These are phyloP conservation scores for Cyclargus thomasi DNA, from an alignment of 1,140 invertebrate species.

Conservation along the genomic window DNA sequence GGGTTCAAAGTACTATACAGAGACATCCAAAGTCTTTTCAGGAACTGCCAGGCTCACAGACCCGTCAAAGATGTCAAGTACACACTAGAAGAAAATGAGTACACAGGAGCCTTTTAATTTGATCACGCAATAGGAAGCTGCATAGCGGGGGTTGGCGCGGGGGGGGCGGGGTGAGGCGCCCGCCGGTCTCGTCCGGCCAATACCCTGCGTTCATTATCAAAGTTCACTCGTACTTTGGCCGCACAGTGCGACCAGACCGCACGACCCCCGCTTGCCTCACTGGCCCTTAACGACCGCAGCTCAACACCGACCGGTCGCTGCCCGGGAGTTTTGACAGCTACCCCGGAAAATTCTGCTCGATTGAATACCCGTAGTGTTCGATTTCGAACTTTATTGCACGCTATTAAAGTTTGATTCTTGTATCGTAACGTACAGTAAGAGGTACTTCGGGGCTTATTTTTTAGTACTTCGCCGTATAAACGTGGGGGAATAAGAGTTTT, in stretches of 20 bases:
- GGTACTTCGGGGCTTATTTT: conserved; percentile 5
- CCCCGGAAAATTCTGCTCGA: conserved; percentile 48
- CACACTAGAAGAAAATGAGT: not conserved
- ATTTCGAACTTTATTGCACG: conserved; percentile 23
- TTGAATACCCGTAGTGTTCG: conserved; percentile 28
- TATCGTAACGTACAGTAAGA: not conserved
- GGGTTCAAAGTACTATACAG: too few species aligned
- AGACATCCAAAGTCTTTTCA: not conserved
- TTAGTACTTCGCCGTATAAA: conserved; percentile 3
- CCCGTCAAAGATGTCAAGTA: not conserved
- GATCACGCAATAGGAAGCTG: conserved; percentile 33
- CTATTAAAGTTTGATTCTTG: not conserved
- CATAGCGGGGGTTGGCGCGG: conserved; percentile 41
- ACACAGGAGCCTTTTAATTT: conserved; percentile 2
- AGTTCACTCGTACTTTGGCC: conserved; percentile 65
- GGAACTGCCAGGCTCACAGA: not conserved
- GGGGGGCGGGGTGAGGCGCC: conserved; percentile 35
- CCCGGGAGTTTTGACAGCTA: conserved; percentile 54
- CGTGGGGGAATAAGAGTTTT: not conserved
- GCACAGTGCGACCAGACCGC: conserved; percentile 30
- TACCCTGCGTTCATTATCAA: conserved; percentile 69
- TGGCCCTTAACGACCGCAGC: conserved; percentile 25
- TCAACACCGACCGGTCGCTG: conserved; percentile 36
- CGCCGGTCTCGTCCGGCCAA: conserved; percentile 45
- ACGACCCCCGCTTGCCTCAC: not conserved